A percentile compares a stretch with the other conserved stretches of the same genome.
These are phyloP conservation scores for Pocillopora verrucosa DNA, from an alignment of 64 coral and sea anemone species.

Conservation along the genomic window DNA sequence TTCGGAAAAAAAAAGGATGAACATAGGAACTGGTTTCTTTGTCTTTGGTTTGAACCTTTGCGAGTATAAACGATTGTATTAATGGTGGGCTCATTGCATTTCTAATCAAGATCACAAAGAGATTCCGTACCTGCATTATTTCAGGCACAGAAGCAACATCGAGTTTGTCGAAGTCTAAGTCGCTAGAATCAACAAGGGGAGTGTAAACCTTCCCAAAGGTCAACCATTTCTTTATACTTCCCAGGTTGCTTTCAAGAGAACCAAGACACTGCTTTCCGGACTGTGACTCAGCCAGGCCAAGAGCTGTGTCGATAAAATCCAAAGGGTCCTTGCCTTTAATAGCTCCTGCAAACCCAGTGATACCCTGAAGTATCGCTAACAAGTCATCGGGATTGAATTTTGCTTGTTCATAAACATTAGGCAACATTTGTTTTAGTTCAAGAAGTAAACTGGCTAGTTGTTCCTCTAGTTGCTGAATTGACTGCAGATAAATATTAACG, in stretches of 20 bases:
- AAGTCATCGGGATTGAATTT: not conserved
- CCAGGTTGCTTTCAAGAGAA: not conserved
- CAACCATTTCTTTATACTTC: not conserved
- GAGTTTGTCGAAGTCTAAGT: not conserved
- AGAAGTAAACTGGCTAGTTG: not conserved
- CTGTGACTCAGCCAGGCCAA: not conserved
- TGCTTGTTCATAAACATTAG: not conserved
- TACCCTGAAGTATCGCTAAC: not conserved
- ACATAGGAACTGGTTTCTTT: too few relatives aligned
- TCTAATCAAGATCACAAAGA: too few relatives aligned
- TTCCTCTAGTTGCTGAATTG: not conserved
- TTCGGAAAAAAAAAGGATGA: too few relatives aligned
- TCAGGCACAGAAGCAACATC: not conserved
- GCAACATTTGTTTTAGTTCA: not conserved
- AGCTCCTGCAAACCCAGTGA: not conserved
- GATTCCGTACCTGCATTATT: constrained; percentile 1
- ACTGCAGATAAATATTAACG: not conserved
- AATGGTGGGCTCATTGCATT: too few relatives aligned
- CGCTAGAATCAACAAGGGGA: not conserved
- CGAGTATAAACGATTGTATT: too few relatives aligned
- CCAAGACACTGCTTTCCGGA: not conserved
- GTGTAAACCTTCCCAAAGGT: not conserved
- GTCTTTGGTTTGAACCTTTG: too few relatives aligned
- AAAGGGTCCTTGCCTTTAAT: not conserved
- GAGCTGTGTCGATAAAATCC: not conserved